These are phyloP conservation scores for Malurus cyaneus DNA, from an alignment of 2,113 vertebrate genomes.

Conservation along the genomic window DNA sequence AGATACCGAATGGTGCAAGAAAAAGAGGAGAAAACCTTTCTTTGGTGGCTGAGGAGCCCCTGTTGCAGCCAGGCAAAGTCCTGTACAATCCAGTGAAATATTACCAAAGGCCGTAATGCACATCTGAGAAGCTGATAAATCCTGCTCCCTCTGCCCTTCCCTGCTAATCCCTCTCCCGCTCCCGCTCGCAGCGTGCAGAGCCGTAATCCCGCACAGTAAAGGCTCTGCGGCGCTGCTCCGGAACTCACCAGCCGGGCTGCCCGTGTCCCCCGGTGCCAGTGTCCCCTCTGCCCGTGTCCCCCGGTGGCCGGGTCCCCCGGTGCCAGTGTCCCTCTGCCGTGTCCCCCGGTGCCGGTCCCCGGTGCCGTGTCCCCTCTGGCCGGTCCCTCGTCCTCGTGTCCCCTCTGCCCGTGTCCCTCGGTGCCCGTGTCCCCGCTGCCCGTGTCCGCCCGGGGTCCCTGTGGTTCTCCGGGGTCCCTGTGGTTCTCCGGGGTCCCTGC, in stretches of 20 bases:
- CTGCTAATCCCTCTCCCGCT: neutral
- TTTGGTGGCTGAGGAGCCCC: neutral
- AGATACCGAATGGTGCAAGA: neutral
- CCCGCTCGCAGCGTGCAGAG: neutral
- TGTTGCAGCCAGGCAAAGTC: neutral
- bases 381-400: too few species aligned
- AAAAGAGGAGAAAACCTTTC: neutral
- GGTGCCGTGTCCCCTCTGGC: too few species aligned
- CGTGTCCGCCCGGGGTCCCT: too few species aligned
- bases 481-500: too few species aligned
- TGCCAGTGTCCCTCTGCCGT: too few species aligned
- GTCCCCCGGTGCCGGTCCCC: too few species aligned
- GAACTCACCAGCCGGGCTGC: neutral
- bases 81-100: neutral
- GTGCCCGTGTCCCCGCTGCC: too few species aligned
- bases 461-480: too few species aligned
- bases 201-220: neutral
- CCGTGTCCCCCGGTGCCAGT: too few species aligned
- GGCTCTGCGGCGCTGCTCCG: neutral
- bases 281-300: too few species aligned
- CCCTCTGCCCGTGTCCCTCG: too few species aligned
- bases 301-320: too few species aligned
- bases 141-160: constrained; percentile 12
- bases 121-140: neutral
- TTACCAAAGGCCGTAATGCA: neutral